A percentile compares a stretch with the other conserved stretches of the same genome.
These are phyloP conservation scores for Phainopepla nitens DNA, from an alignment of 2,113 vertebrate genomes.

Conservation along the genomic window DNA sequence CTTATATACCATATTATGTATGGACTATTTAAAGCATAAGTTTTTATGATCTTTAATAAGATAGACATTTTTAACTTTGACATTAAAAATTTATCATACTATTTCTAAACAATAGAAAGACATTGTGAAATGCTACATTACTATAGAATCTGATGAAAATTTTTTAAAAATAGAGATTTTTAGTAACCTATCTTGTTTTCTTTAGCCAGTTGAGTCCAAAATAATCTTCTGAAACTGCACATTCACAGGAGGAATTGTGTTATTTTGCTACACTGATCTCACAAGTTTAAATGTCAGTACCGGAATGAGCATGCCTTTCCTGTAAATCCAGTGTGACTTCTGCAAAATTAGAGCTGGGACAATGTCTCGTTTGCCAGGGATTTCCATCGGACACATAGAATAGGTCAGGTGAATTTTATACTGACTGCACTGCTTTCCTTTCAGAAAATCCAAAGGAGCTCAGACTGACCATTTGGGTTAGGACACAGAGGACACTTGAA, in stretches of 20 bases:
- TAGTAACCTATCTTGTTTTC: background rate
- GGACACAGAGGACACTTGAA: background rate
- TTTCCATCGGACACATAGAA: background rate
- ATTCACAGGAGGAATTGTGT: accelerated
- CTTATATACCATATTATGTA: background rate
- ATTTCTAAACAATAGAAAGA: background rate
- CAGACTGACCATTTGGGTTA: background rate
- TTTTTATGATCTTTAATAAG: background rate
- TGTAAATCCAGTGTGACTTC: background rate
- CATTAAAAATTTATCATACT: background rate
- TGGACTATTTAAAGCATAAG: background rate
- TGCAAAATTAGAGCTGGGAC: background rate
- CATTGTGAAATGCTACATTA: background rate
- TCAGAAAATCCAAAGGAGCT: background rate
- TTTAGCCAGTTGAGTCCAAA: background rate
- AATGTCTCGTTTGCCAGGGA: background rate
- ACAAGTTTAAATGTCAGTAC: background rate
- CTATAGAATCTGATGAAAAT: background rate
- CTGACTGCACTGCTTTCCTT: background rate
- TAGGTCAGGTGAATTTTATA: background rate
- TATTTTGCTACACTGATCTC: background rate
- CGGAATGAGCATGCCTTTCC: background rate
- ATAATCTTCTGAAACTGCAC: background rate
- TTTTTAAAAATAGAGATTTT: background rate
- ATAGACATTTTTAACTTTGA: background rate